Percentiles rank a stretch among this genome's conserved stretches.
These are phyloP conservation scores for Cebuella pygmaea DNA, from an alignment of 2,797 vertebrate genomes.

Conservation along the genomic window DNA sequence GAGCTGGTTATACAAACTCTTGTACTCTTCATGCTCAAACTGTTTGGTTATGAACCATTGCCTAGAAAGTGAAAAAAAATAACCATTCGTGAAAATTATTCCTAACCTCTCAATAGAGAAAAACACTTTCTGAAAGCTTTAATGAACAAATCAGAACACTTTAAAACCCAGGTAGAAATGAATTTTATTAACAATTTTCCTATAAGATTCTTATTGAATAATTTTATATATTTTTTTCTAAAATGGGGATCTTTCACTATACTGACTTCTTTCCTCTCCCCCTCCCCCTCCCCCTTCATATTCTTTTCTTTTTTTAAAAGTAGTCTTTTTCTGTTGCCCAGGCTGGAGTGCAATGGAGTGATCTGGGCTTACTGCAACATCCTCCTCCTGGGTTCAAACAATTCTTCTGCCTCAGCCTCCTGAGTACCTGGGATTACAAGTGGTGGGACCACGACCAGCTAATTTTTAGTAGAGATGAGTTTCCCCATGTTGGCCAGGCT, in stretches of 20 bases:
- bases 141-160: conserved; percentile 61
- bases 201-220: neutral
- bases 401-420: neutral
- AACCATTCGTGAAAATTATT: conserved; percentile 56
- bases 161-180: conserved; percentile 41
- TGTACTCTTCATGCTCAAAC: conserved; percentile 66
- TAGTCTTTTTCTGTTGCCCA: neutral
- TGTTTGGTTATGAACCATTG: conserved; percentile 70
- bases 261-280: neutral
- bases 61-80: conserved; percentile 58
- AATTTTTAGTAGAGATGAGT: neutral
- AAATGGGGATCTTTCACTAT: conserved; percentile 34
- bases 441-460: neutral
- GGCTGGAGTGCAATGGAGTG: neutral
- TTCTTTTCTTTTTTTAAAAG: neutral
- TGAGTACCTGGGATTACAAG: neutral
- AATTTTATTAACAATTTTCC: conserved; percentile 59
- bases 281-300: too few species aligned
- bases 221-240: conserved; percentile 15
- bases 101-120: conserved; percentile 67
- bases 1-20: conserved; percentile 75
- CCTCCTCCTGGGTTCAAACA: neutral
- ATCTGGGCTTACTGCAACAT: neutral
- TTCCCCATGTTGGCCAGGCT: neutral
- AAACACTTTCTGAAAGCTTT: conserved; percentile 52